phyloP scores from a whole-genome alignment of 2,888 invertebrate genomes.

The Pimpla rufipes region DNA sequence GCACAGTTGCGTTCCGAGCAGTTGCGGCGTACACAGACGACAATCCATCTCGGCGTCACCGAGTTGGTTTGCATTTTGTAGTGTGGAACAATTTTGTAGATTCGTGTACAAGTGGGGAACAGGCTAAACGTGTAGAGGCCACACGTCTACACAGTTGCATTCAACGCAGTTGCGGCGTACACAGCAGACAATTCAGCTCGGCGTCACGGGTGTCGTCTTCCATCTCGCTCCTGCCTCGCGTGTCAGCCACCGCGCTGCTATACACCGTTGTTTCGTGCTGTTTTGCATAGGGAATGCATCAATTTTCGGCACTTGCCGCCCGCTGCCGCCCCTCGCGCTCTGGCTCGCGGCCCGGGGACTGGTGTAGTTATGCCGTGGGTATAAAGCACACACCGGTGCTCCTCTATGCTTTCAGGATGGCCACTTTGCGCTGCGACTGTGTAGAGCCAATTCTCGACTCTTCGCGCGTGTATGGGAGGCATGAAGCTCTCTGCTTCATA shows the following conservation, averaged over 20 bases:
- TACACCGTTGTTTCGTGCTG: conserved; percentile 78
- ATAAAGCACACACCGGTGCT: not conserved
- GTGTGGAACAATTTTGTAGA: no score
- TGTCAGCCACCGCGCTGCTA: conserved; percentile 43
- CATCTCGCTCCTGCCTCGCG: not conserved
- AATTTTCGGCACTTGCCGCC: conserved; percentile 81
- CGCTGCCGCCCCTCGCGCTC: conserved; percentile 59
- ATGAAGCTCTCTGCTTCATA: conserved; percentile 42
- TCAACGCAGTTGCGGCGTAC: not conserved
- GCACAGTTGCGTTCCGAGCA: no score
- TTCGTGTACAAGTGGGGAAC: conserved; percentile 11
- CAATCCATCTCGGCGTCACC: no score
- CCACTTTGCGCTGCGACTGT: conserved; percentile 55
- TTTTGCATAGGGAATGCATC: conserved; percentile 84
- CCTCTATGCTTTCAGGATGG: conserved; percentile 37
- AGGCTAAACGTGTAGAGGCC: not conserved
- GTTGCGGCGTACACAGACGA: no score
- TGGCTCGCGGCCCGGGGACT: no score
- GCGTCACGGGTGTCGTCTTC: conserved; percentile 46
- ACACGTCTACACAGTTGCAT: not conserved
- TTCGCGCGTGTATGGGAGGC: not conserved
- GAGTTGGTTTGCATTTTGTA: no score
- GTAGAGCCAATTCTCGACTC: conserved; percentile 53
- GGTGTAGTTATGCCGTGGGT: conserved; percentile 1
- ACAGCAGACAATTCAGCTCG: conserved; percentile 46